Conservation (phyloP, 23 tunicate species). For the Phallusia fumigata region DNA sequence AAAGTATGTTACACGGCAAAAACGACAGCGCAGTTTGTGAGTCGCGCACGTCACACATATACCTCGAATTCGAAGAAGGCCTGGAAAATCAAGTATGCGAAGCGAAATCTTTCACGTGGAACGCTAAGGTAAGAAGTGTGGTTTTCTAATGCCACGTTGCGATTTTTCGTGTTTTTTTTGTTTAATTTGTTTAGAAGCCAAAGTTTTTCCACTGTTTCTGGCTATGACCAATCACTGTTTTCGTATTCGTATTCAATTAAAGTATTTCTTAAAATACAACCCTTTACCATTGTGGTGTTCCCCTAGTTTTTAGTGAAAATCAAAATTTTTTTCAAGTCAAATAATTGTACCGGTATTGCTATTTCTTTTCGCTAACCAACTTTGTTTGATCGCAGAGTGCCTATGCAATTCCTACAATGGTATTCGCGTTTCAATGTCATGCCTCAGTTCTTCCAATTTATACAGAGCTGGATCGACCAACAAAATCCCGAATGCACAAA, state of each 20-base stretch:
- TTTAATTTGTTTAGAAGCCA: too few species aligned
- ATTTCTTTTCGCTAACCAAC: too few species aligned
- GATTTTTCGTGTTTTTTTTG: too few species aligned
- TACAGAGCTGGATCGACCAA: constrained; percentile 82
- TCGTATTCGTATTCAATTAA: too few species aligned
- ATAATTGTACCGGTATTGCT: too few species aligned
- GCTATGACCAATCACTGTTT: too few species aligned
- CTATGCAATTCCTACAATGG: constrained; percentile 99
- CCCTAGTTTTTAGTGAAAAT: too few species aligned
- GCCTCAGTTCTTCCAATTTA: constrained; percentile 99
- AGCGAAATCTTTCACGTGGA: constrained; percentile 50
- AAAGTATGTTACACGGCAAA: neutral
- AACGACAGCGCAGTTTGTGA: constrained; percentile 24
- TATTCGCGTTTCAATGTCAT: constrained; percentile 98
- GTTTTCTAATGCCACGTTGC: neutral
- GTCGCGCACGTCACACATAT: constrained; percentile 30
- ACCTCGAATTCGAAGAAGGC: constrained; percentile 72
- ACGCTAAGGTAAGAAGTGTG: constrained; percentile 58
- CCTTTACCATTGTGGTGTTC: too few species aligned
- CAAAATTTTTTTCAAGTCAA: too few species aligned
- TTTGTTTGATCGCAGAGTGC: constrained; percentile 59
- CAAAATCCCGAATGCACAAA: constrained; percentile 76
- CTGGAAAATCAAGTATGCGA: constrained; percentile 77
- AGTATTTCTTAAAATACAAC: too few species aligned
- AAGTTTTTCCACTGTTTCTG: too few species aligned